A percentile compares a stretch with the other conserved stretches of the same genome.
phyloP scores from a whole-genome alignment of 30 jellyfish, hydroid and myxozoan species.

The Chironex yamaguchii region DNA sequence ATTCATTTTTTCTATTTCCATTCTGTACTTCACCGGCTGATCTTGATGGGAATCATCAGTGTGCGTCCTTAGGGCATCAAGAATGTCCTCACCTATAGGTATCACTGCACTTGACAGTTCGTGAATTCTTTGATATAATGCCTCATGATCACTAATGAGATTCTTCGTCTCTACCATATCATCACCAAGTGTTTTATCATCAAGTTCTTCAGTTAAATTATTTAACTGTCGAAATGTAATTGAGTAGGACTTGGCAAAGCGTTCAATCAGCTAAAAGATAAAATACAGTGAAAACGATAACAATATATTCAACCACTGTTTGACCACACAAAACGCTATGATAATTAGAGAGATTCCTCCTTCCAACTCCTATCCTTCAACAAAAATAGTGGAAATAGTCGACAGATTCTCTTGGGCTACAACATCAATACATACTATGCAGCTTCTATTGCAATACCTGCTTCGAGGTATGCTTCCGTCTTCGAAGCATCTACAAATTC shows the following conservation, averaged over 20 bases:
- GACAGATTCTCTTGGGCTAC: no score
- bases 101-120: not conserved
- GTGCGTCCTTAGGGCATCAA: not conserved
- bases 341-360: no score
- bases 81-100: not conserved
- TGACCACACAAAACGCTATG: no score
- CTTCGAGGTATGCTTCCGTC: no score
- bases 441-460: no score
- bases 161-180: not conserved
- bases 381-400: no score
- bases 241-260: not conserved
- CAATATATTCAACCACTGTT: no score
- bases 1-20: slow-evolving; percentile 72
- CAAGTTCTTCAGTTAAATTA: not conserved
- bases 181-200: not conserved
- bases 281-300: not conserved
- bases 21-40: not conserved
- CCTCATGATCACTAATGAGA: not conserved
- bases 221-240: not conserved
- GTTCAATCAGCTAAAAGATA: not conserved
- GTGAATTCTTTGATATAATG: not conserved
- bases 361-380: no score
- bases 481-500: no score
- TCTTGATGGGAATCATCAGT: not conserved
- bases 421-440: no score